A percentile compares a stretch with the other conserved stretches of the same genome.
Conservation (phyloP, 2,888 invertebrate species). For the Trichopria drosophilae region DNA sequence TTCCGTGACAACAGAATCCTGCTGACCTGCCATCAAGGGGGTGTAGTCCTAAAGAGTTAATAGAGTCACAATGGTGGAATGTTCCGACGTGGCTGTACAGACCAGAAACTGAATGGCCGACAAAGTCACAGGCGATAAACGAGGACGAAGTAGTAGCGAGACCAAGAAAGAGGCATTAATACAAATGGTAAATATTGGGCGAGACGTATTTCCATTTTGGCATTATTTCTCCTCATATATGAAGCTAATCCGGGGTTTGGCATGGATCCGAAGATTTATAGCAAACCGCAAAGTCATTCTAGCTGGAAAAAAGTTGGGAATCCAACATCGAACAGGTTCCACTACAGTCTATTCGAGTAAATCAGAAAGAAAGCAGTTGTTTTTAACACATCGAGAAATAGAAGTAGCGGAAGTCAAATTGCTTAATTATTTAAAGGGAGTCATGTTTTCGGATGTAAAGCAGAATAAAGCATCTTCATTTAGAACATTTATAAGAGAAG, state of each 20-base stretch:
- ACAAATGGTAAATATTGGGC: constrained; percentile 1
- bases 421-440: constrained; percentile 11
- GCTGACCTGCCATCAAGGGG: constrained; percentile 50
- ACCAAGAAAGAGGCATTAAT: constrained; percentile 9
- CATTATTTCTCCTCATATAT: constrained; percentile 24
- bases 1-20: constrained; percentile 43
- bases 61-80: constrained; percentile 46
- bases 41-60: constrained; percentile 39
- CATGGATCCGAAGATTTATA: constrained; percentile 32
- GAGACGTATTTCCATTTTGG: background rate
- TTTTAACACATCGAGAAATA: constrained; percentile 18
- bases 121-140: constrained; percentile 1
- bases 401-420: constrained; percentile 10
- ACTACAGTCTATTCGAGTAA: no score
- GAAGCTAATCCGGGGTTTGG: constrained; percentile 36
- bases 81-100: constrained; percentile 42
- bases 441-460: constrained; percentile 15
- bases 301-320: background rate
- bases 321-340: no score
- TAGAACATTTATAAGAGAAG: constrained; percentile 1
- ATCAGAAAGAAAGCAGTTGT: background rate
- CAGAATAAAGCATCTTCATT: constrained; percentile 13
- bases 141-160: constrained; percentile 14
- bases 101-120: constrained; percentile 8
- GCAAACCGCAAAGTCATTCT: background rate